phyloP scores from a whole-genome alignment of 2,113 vertebrate genomes.

The Elanus axillaris region DNA sequence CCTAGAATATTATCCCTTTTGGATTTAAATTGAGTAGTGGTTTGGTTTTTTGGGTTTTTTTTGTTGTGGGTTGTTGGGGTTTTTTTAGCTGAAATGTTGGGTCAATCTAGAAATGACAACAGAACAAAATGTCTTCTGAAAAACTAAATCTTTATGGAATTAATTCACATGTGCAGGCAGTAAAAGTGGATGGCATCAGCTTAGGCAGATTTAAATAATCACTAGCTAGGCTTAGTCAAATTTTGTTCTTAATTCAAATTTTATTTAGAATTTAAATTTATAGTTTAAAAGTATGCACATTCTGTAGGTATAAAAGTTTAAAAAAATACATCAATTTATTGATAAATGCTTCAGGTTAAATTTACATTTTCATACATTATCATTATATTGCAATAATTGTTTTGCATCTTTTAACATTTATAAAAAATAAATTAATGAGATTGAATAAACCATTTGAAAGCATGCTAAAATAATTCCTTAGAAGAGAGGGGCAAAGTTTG shows the following conservation, averaged over 20 bases:
- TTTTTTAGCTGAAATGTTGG: neutral
- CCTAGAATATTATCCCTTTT: neutral
- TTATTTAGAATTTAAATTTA: slow-evolving; percentile 69
- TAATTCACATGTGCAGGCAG: neutral
- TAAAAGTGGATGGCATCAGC: neutral
- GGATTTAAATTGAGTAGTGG: neutral
- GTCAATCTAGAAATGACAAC: neutral
- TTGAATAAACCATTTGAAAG: slow-evolving; percentile 40
- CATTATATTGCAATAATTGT: slow-evolving; percentile 52
- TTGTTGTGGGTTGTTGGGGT: too few species aligned
- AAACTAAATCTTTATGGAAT: neutral
- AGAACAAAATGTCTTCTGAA: neutral
- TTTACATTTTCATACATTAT: slow-evolving; percentile 68
- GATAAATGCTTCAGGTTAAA: slow-evolving; percentile 68
- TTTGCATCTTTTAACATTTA: slow-evolving; percentile 56
- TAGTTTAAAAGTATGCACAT: slow-evolving; percentile 65
- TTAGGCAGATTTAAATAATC: neutral
- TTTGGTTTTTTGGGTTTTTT: neutral
- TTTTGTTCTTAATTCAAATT: slow-evolving; percentile 58
- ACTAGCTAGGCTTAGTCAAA: neutral
- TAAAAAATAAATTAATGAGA: slow-evolving; percentile 74
- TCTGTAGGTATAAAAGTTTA: slow-evolving; percentile 68
- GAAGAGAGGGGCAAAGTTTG: slow-evolving; percentile 21
- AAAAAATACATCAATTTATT: slow-evolving; percentile 71
- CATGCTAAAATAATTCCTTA: slow-evolving; percentile 58